These are phyloP conservation scores for Andrena marginata DNA, from an alignment of 2,888 invertebrate species.

Conservation along the genomic window DNA sequence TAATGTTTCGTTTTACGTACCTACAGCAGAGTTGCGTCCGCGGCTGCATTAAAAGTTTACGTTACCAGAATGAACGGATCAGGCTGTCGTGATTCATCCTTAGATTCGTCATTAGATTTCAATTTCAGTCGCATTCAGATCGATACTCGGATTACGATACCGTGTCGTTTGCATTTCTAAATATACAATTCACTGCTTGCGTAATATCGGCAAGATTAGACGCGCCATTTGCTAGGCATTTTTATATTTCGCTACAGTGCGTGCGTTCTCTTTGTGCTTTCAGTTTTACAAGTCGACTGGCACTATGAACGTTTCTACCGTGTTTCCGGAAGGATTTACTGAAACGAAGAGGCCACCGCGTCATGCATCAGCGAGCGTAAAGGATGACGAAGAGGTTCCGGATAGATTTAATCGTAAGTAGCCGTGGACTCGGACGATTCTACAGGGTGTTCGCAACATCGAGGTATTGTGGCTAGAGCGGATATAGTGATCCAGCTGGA, in stretches of 20 bases:
- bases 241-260: background rate
- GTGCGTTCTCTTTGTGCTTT: background rate
- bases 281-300: constrained; percentile 61
- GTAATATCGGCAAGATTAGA: background rate
- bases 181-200: background rate
- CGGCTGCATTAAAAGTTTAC: background rate
- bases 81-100: background rate
- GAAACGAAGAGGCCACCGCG: constrained; percentile 67
- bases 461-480: background rate
- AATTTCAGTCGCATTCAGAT: background rate
- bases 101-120: background rate
- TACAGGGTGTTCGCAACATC: background rate
- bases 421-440: background rate
- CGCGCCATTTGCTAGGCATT: background rate
- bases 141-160: background rate
- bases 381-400: constrained; percentile 45
- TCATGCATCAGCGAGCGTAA: constrained; percentile 44
- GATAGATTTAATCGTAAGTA: constrained; percentile 65
- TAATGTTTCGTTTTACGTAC: constrained; percentile 27
- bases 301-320: constrained; percentile 80
- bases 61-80: background rate
- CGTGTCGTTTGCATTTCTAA: background rate
- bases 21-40: background rate
- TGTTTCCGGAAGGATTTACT: constrained; percentile 77
- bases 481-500: background rate